Conservation (phyloP, 2,797 vertebrate genomes). For the Cynopterus sphinx region DNA sequence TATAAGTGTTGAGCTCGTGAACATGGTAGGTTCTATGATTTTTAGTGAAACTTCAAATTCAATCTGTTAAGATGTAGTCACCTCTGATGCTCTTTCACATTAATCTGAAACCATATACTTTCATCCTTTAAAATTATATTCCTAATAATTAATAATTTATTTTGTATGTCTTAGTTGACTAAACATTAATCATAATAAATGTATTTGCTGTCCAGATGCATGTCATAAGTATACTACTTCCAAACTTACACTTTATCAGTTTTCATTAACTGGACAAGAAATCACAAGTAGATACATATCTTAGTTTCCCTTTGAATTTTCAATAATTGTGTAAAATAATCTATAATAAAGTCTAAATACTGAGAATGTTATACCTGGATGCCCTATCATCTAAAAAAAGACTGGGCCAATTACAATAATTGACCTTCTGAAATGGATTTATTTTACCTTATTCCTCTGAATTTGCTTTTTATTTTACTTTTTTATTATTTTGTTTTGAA, state of each 20-base stretch:
- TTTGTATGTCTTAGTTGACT: slow-evolving; percentile 68
- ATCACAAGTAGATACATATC: slow-evolving; percentile 46
- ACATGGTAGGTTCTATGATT: not conserved
- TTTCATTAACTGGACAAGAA: slow-evolving; percentile 65
- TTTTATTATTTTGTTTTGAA: not conserved
- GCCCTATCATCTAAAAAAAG: not conserved
- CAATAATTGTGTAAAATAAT: not conserved
- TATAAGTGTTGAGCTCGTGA: not conserved
- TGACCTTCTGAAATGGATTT: not conserved
- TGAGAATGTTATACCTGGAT: not conserved
- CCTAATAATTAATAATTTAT: slow-evolving; percentile 69
- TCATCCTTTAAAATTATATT: slow-evolving; percentile 66
- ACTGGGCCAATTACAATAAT: not conserved
- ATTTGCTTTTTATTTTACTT: slow-evolving; percentile 8
- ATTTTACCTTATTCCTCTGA: not conserved
- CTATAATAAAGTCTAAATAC: not conserved
- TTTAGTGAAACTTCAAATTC: not conserved
- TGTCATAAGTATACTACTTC: slow-evolving; percentile 44
- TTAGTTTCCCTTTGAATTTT: slow-evolving; percentile 18
- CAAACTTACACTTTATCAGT: slow-evolving; percentile 49
- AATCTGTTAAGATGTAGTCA: not conserved
- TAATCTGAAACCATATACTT: slow-evolving; percentile 62
- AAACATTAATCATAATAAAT: slow-evolving; percentile 75
- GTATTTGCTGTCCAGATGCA: slow-evolving; percentile 51
- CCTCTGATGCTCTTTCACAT: not conserved